Base-by-base conservation (phyloP, 1,140 invertebrate genomes). In the Bemisia tabaci region DNA sequence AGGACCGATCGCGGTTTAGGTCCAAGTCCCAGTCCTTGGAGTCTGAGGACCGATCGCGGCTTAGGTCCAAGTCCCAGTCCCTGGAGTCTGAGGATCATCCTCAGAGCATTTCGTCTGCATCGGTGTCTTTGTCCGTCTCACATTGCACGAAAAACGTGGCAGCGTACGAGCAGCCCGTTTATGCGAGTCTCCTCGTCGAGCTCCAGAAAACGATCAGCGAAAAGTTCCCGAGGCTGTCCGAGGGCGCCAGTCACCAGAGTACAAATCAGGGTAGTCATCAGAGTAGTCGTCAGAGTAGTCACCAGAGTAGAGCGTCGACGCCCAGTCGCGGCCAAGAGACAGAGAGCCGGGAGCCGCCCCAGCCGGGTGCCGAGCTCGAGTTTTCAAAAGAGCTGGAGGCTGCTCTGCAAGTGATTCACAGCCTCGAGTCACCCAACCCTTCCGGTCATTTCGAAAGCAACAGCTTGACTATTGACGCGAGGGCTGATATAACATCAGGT, bases 21-120 rank as follows among this genome's bases (percentile, higher is more conserved):
- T 48, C 33, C 17, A 48, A 48, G 17, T 48, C 33, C 17, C 33
- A 48, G 17, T 48, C 33, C 5, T 17, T 48, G 5, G 33, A 48
- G 33, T 17, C 17, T 5, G 33, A 48, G 33, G 33, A 79, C 67
- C 67, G 75, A 59, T 76, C 77, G 12, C 71, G 75, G 59, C 70
- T 79, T 9, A 48, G 17, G 5, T 48, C 33, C 17, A 48, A 48
- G 17, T 48, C 33, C 17, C 33, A 48, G 17, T 48, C 33, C 5
- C 33, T 48, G 5, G 33, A 48, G 33, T 17, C 17, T 5, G 33
- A 48, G 33, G 33, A 48, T 48, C 5, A 48, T 9, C 33, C 33
- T 48, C 33, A 17, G 33, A 48, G 17, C 33, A 5, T 48, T 48
- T 48, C 33, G 17, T 48, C 17, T 5, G 33, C 33, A 48, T 48